Base-by-base conservation (phyloP, 2,797 vertebrate genomes). In the Sparus aurata region DNA sequence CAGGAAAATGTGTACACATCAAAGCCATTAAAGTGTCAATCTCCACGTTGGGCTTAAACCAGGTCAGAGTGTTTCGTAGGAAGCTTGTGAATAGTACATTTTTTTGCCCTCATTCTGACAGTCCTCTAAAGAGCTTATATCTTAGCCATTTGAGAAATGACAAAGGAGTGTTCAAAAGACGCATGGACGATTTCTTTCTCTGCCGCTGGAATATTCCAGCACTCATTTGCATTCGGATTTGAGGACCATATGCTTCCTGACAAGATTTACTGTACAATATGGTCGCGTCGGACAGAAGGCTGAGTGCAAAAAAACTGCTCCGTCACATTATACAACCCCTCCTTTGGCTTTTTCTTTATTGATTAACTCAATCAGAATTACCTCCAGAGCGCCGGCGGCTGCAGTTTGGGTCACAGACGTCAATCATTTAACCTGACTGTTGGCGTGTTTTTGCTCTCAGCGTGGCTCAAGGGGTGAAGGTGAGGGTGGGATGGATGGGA, bases 21-120 rank as follows among this genome's bases (percentile, higher is more conserved):
- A 91, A 92, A 93, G 75, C 88, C 90, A 93, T 94, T 92, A 94
- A 92, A 91, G 73, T 91, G 92, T 94, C 92, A 88, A 76, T 62
- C 66, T 80, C 38, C 57, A 75, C 22, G 22, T 57, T 78, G 72
- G 76, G 71, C 77, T 80, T 54, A 76, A 87, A 89, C 71, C 87
- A 90, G 85, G 87, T 85, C 89, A 88, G 77, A 79, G 41, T 83
- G 22, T 17, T 79, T 86, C 70, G 63, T 53, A 58, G 65, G 76
- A 81, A 87, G 62, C 70, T 78, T 77, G 76, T 82, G 82, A 82
- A 87, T 77, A 66, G 73, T 89, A 55, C 57, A 69, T 87, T 86
- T 83, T 50, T 73, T 77, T 86, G 83, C 71, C 83, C 82, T 83
- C 85, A 84, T 89, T 92, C 83, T 84, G 69, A 69, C 78, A 85